These are phyloP conservation scores for Zaprionus lineosus DNA, from an alignment of 2,888 invertebrate genomes.

Conservation along the genomic window DNA sequence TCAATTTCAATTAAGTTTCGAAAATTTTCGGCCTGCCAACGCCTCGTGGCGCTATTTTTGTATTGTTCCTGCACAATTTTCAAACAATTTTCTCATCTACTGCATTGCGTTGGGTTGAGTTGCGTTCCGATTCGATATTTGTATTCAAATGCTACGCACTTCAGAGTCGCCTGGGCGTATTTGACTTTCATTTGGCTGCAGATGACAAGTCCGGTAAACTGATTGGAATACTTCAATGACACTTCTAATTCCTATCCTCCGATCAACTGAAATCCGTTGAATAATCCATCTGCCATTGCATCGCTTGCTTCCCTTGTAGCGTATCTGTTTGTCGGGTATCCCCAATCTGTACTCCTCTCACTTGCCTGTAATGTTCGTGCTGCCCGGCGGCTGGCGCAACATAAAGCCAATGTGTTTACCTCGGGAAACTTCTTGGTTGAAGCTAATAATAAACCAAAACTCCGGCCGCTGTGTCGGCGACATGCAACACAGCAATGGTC, in stretches of 20 bases:
- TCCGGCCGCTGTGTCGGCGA: slow-evolving; percentile 19
- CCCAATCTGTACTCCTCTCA: no score
- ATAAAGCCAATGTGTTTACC: slow-evolving; percentile 65
- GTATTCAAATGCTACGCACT: slow-evolving; percentile 4
- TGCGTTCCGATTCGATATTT: no score
- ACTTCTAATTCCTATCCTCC: no score
- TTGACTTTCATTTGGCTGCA: no score
- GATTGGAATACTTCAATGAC: no score
- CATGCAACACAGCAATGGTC: slow-evolving; percentile 63
- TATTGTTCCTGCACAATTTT: slow-evolving; percentile 63
- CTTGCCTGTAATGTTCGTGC: slow-evolving; percentile 35
- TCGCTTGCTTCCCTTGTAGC: no score
- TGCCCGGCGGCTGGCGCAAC: slow-evolving; percentile 45
- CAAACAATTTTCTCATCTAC: slow-evolving; percentile 55
- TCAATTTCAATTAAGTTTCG: slow-evolving; percentile 64
- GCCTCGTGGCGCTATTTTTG: slow-evolving; percentile 63
- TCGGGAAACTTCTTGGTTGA: slow-evolving; percentile 66
- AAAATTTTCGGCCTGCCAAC: slow-evolving; percentile 40
- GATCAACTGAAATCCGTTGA: no score
- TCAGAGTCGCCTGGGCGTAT: background rate
- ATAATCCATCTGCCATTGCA: no score
- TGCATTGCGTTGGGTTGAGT: no score
- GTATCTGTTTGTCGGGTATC: slow-evolving; percentile 3
- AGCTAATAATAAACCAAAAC: slow-evolving; percentile 64
- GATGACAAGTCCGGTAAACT: no score